Percentiles rank a stretch among this genome's conserved stretches.
These are phyloP conservation scores for Pyrrhia umbra DNA, from an alignment of 2,888 invertebrate species.

Conservation along the genomic window DNA sequence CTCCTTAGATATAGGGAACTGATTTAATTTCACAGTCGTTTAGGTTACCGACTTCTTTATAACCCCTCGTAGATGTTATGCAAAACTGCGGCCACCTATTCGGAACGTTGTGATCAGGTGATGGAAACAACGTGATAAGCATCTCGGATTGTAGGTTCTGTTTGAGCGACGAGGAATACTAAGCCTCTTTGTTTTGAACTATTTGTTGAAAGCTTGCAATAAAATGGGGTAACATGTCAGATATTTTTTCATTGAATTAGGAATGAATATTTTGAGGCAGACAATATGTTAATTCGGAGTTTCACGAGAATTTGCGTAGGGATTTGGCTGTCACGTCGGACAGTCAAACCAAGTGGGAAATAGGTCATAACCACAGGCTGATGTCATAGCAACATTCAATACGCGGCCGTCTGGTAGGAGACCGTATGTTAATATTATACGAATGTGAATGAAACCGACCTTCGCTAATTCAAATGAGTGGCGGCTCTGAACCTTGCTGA, in stretches of 20 bases:
- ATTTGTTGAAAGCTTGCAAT: conserved; percentile 29
- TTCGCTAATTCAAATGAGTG: conserved; percentile 44
- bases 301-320: background rate
- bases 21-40: conserved; percentile 5
- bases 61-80: conserved; percentile 68
- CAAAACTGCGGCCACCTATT: conserved; percentile 65
- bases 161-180: conserved; percentile 40
- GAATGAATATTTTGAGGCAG: background rate
- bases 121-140: conserved; percentile 63
- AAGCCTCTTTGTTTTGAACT: conserved; percentile 33
- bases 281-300: background rate
- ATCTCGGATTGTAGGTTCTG: conserved; percentile 54
- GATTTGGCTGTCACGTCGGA: conserved; percentile 25
- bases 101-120: conserved; percentile 61
- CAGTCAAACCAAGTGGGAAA: conserved; percentile 45
- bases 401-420: conserved; percentile 33
- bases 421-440: conserved; percentile 52
- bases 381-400: conserved; percentile 53
- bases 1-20: conserved; percentile 7
- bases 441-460: conserved; percentile 51
- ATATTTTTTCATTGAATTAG: conserved; percentile 19
- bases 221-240: conserved; percentile 9
- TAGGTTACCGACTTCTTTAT: conserved; percentile 54
- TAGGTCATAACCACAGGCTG: conserved; percentile 50
- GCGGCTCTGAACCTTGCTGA: conserved; percentile 31